Conservation (phyloP, 2,797 vertebrate genomes). For the Macropus fuliginosus region DNA sequence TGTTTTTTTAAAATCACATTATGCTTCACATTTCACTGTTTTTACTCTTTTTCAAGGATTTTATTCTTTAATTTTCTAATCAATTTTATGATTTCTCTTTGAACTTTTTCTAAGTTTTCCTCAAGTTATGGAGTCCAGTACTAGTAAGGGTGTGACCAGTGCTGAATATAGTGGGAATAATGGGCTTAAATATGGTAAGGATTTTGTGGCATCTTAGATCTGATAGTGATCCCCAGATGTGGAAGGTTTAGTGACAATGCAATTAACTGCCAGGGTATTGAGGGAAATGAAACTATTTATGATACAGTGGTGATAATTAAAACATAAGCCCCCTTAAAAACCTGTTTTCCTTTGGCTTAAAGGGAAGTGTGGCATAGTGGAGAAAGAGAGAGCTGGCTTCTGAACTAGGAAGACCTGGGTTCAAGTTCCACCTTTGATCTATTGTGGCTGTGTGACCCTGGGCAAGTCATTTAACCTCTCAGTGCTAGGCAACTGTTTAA, state of each 20-base stretch:
- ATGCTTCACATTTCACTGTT: neutral
- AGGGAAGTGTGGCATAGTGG: slow-evolving; percentile 1
- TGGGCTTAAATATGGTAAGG: neutral
- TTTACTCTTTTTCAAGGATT: neutral
- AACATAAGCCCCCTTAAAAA: slow-evolving; percentile 21
- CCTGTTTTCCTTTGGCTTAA: neutral
- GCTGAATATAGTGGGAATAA: neutral
- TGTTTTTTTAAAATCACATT: neutral
- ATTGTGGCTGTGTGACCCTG: neutral
- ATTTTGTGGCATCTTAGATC: slow-evolving; percentile 7
- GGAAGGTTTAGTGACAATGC: neutral
- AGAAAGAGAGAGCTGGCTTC: neutral
- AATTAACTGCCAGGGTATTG: neutral
- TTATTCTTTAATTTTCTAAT: neutral
- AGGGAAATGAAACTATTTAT: neutral
- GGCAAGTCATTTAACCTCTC: neutral
- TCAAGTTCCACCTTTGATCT: neutral
- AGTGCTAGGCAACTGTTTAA: neutral
- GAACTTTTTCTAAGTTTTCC: slow-evolving; percentile 13
- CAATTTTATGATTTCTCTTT: slow-evolving; percentile 9
- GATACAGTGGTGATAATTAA: neutral
- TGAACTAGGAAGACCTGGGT: neutral
- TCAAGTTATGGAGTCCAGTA: slow-evolving; percentile 15
- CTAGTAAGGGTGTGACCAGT: neutral
- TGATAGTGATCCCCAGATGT: neutral